Percentiles rank a stretch among this genome's conserved stretches.
phyloP scores from a whole-genome alignment of 2,888 invertebrate genomes.

The Ischnura elegans region DNA sequence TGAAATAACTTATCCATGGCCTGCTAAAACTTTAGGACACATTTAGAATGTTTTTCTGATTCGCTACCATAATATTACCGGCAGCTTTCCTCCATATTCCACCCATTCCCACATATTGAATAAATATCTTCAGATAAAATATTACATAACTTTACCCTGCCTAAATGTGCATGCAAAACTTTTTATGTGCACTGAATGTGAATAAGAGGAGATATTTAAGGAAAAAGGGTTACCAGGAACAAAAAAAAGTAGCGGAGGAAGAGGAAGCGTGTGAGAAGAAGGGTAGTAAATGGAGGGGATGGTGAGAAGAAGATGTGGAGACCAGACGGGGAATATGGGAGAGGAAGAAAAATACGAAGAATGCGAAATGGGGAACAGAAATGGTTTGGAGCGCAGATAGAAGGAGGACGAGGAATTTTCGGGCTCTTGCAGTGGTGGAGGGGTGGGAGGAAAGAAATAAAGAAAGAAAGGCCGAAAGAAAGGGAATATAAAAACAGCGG shows the following conservation, averaged over 20 bases:
- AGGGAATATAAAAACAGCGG: background rate
- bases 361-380: too few species aligned
- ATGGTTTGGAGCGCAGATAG: background rate
- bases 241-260: background rate
- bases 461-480: too few species aligned
- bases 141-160: too few species aligned
- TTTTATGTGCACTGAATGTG: background rate
- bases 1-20: too few species aligned
- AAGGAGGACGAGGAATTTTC: background rate
- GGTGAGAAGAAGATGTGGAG: background rate
- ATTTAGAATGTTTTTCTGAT: too few species aligned
- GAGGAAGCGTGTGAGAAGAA: background rate
- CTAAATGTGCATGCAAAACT: too few species aligned
- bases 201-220: background rate
- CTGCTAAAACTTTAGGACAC: too few species aligned
- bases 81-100: too few species aligned
- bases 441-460: background rate
- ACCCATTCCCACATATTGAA: too few species aligned
- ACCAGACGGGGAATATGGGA: background rate
- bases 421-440: too few species aligned
- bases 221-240: background rate
- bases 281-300: background rate
- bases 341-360: background rate
- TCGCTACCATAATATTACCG: too few species aligned
- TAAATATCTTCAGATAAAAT: too few species aligned